A percentile compares a stretch with the other conserved stretches of the same genome.
Evolutionary conservation across 2,888 invertebrate genomes (phyloP).

Genomic region (Xestoiulus laeticollis): DNA sequence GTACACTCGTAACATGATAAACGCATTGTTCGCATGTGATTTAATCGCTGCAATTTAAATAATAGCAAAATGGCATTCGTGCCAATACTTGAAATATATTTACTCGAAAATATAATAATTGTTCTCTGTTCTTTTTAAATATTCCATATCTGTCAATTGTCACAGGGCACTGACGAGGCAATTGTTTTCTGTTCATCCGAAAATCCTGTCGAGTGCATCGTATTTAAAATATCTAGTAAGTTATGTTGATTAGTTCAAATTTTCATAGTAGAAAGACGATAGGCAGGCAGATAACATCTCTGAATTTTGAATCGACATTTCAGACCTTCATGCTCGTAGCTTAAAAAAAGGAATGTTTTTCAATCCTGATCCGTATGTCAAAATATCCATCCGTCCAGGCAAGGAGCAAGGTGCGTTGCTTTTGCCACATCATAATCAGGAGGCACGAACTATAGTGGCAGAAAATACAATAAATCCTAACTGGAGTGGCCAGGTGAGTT

Average conservation of each 20-base stretch:
- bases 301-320: constrained; percentile 7
- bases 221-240: constrained; percentile 58
- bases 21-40: neutral
- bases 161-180: constrained; percentile 52
- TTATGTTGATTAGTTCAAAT: neutral
- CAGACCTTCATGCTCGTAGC: constrained; percentile 64
- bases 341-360: constrained; percentile 67
- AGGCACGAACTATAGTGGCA: constrained; percentile 62
- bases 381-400: constrained; percentile 64
- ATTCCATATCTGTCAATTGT: neutral
- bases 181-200: constrained; percentile 58
- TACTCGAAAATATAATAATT: too few species aligned
- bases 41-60: too few species aligned
- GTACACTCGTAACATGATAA: too few species aligned
- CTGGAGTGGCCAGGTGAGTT: constrained; percentile 62
- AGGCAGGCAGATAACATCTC: neutral
- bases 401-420: constrained; percentile 57
- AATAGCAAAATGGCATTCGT: too few species aligned
- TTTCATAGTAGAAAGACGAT: neutral
- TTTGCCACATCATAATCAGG: constrained; percentile 64
- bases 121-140: too few species aligned
- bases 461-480: constrained; percentile 65
- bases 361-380: constrained; percentile 67
- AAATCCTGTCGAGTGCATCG: constrained; percentile 58
- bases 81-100: too few species aligned